Conservation (phyloP, 2,888 invertebrate species). For the Seira ritae region DNA sequence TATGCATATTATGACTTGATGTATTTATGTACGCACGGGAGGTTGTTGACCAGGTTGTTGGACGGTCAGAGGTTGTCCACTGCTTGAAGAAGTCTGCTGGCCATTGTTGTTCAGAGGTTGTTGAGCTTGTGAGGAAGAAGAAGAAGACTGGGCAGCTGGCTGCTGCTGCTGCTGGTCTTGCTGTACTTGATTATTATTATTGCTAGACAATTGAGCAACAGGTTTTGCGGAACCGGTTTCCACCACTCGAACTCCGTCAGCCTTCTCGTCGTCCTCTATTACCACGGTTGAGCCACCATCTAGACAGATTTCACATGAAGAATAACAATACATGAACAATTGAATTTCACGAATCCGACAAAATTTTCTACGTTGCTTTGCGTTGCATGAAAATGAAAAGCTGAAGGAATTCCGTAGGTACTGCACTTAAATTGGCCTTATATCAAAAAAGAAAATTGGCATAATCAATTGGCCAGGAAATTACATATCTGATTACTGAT, state of each 20-base stretch:
- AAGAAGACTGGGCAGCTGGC: conserved; percentile 7
- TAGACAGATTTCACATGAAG: background rate
- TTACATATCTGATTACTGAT: too few species aligned
- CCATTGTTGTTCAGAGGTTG: conserved; percentile 47
- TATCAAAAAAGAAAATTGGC: too few species aligned
- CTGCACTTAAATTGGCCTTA: too few species aligned
- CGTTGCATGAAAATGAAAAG: too few species aligned
- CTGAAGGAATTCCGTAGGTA: too few species aligned
- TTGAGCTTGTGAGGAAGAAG: conserved; percentile 32
- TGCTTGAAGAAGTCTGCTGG: conserved; percentile 9
- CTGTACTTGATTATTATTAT: conserved; percentile 33
- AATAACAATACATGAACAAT: too few species aligned
- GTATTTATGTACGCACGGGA: conserved; percentile 40
- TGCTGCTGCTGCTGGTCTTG: conserved; percentile 36
- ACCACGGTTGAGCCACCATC: conserved; percentile 40
- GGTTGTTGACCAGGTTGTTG: conserved; percentile 57
- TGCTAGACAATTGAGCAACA: conserved; percentile 39
- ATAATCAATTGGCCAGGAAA: too few species aligned
- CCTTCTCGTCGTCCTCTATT: conserved; percentile 45
- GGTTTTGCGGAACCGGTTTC: conserved; percentile 72
- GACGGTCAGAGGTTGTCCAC: conserved; percentile 59
- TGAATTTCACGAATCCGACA: too few species aligned
- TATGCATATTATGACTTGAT: background rate
- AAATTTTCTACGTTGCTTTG: too few species aligned
- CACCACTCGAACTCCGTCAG: conserved; percentile 59